phyloP scores from a whole-genome alignment of 2,797 vertebrate species.

The Glyptemys insculpta region DNA sequence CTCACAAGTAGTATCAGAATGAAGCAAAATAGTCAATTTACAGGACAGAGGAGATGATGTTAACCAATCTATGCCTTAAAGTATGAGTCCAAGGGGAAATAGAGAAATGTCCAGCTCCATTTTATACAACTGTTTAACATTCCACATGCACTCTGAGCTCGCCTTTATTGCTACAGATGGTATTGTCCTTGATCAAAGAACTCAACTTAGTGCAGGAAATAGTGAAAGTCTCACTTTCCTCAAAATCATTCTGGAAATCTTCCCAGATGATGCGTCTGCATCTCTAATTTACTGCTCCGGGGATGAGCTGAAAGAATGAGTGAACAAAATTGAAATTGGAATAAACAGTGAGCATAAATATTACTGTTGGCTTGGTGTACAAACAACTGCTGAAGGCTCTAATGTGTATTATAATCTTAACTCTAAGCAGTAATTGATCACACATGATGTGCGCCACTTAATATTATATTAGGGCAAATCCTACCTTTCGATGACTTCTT shows the following conservation, averaged over 20 bases:
- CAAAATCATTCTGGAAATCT: constrained; percentile 50
- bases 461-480: background rate
- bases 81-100: background rate
- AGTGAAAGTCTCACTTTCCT: constrained; percentile 23
- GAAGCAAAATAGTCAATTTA: background rate
- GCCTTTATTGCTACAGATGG: constrained; percentile 9
- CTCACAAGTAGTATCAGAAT: background rate
- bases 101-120: background rate
- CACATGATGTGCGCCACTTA: fast-evolving
- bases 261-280: constrained; percentile 51
- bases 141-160: constrained; percentile 10
- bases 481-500: fast-evolving
- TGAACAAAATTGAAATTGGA: constrained; percentile 45
- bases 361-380: background rate
- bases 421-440: background rate
- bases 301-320: background rate
- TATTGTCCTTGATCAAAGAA: constrained; percentile 37
- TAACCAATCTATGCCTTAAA: constrained; percentile 1
- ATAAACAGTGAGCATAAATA: constrained; percentile 25
- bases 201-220: constrained; percentile 4
- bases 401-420: background rate
- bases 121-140: background rate
- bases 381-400: background rate
- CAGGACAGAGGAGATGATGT: background rate
- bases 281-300: constrained; percentile 28